Percentiles rank a stretch among this genome's conserved stretches.
Evolutionary conservation across 2,797 vertebrate genomes (phyloP).

Genomic region (Sebastes matsubarae): DNA sequence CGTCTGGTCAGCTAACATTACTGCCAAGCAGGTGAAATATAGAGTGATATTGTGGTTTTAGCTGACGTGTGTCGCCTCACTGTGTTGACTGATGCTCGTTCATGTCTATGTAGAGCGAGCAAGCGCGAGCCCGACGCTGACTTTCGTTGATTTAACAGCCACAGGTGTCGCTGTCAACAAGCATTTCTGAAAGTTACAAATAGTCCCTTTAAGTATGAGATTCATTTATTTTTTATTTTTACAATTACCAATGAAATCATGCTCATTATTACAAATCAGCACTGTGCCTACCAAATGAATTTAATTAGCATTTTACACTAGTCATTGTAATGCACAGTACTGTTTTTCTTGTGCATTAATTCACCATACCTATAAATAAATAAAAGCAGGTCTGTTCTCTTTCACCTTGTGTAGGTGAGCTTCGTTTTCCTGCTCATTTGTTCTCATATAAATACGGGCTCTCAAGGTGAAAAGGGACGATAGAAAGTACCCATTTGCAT

Average conservation of each 20-base stretch:
- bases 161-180: no score
- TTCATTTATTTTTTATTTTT: slow-evolving; percentile 7
- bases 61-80: no score
- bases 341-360: slow-evolving; percentile 6
- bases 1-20: no score
- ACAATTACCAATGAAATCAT: not conserved
- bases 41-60: no score
- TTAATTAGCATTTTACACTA: slow-evolving; percentile 6
- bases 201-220: not conserved
- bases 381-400: not conserved
- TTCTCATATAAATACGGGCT: not conserved
- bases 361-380: not conserved
- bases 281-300: not conserved
- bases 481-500: slow-evolving; percentile 15
- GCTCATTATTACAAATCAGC: slow-evolving; percentile 4
- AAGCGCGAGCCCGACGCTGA: no score
- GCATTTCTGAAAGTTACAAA: no score
- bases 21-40: no score
- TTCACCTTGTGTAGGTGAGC: not conserved
- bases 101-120: no score
- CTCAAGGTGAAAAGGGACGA: not conserved
- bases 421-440: not conserved
- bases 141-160: no score
- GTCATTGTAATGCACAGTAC: not conserved
- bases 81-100: no score